Percentiles rank a stretch among this genome's conserved stretches.
These are phyloP conservation scores for Tachypleus tridentatus DNA, from an alignment of 1,140 invertebrate species.

Conservation along the genomic window DNA sequence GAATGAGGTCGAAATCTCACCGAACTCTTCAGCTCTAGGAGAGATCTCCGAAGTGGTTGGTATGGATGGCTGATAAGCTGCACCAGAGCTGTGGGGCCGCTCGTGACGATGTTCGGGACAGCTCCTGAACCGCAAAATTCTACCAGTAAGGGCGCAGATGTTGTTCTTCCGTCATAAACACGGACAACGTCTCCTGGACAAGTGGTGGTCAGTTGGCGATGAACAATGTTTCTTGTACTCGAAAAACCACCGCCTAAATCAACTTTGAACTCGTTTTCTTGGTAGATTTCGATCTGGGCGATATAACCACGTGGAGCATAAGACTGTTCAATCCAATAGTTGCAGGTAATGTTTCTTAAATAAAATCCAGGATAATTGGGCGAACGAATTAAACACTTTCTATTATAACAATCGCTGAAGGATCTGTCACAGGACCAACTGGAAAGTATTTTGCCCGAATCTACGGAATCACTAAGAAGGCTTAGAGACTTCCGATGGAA, in stretches of 20 bases:
- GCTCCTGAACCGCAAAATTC: slow-evolving; percentile 76
- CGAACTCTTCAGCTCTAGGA: slow-evolving; percentile 45
- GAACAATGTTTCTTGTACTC: slow-evolving; percentile 29
- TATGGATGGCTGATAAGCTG: slow-evolving; percentile 78
- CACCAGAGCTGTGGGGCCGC: slow-evolving; percentile 68
- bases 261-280: slow-evolving; percentile 22
- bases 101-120: slow-evolving; percentile 63
- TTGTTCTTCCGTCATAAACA: slow-evolving; percentile 80
- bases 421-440: slow-evolving; percentile 9
- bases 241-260: slow-evolving; percentile 16
- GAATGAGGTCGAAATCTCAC: background rate
- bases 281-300: slow-evolving; percentile 18
- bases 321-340: slow-evolving; percentile 16
- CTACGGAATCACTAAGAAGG: background rate
- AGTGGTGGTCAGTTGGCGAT: slow-evolving; percentile 52
- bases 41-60: slow-evolving; percentile 59
- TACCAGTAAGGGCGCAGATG: slow-evolving; percentile 68
- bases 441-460: background rate
- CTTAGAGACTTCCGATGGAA: slow-evolving; percentile 7
- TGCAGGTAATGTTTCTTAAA: slow-evolving; percentile 18
- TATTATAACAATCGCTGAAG: slow-evolving; percentile 13
- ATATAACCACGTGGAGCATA: slow-evolving; percentile 9
- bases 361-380: slow-evolving; percentile 23
- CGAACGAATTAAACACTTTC: slow-evolving; percentile 16
- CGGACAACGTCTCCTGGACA: slow-evolving; percentile 66